Evolutionary conservation across 2,113 vertebrate genomes (phyloP), one percentile per base, ranked within the genome.

Genomic region (Todiramphus saurophagus): DNA sequence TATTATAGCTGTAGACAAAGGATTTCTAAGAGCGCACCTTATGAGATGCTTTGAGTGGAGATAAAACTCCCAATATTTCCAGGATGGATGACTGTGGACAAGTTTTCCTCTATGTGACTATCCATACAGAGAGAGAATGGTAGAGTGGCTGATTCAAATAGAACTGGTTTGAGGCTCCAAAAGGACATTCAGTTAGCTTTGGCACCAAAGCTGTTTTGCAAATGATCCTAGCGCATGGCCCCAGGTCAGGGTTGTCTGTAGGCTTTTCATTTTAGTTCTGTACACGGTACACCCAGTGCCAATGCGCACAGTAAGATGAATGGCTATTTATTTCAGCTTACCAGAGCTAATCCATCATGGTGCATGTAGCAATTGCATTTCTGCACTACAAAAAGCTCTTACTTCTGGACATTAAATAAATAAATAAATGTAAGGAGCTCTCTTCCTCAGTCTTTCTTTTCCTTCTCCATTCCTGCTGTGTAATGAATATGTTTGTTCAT

Each of bases 371-470:
- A 94, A 97, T 91, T 92, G 95, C 73, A 94, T 94, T 96, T 95
- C 89, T 91, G 80, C 59, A 90, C 37, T 89, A 83, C 44, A 89
- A 94, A 93, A 90, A 55, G 67, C 78, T 86, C 97, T 94, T 95
- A 80, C 94, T 96, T 97, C 89, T 95, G 68, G 91, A 97, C 91
- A 96, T 95, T 69, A 97, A 97, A 97, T 94, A 97, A 94, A 95
- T 94, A 96, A 97, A 96, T 96, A 97, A 97, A 46, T 53, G 35
- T 84, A 84, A 95, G 92, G 87, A 83, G 55, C 67, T 85, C 60
- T 96, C 72, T 84, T 77, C 93, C 87, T 96, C 13, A n/a, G 24
- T 90, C 44, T 83, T 89, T 89, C 20, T 78, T 79, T 88, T 85
- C 82, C 83, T 95, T 91, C 25, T 84, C 6, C 66, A 75, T 76